Percentiles rank a stretch among this genome's conserved stretches.
These are phyloP conservation scores for Physocephala rufipes DNA, from an alignment of 2,888 invertebrate genomes.

Conservation along the genomic window DNA sequence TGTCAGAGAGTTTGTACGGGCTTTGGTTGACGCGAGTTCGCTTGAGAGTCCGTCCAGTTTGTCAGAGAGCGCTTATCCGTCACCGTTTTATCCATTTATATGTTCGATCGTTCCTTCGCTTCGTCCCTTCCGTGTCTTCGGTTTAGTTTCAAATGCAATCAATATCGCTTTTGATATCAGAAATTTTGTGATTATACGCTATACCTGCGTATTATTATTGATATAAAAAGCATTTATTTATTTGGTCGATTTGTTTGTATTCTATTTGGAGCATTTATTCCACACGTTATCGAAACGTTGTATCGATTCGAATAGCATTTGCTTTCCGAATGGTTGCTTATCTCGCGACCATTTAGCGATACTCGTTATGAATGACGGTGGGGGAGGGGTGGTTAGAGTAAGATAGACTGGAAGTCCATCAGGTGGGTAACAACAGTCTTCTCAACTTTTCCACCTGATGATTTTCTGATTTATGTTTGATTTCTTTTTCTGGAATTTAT, in stretches of 20 bases:
- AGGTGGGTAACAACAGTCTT: no score
- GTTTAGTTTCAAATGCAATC: constrained; percentile 17
- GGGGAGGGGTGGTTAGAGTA: no score
- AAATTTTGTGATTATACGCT: no score
- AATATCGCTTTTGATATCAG: constrained; percentile 25
- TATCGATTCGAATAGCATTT: constrained; percentile 22
- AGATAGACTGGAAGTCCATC: no score
- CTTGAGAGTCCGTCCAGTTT: no score
- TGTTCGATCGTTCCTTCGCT: neutral
- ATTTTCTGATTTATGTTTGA: neutral
- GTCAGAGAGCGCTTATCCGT: neutral
- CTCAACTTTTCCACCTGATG: neutral
- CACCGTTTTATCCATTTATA: neutral
- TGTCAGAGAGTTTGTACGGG: neutral
- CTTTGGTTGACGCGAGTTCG: neutral
- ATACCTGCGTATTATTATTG: neutral
- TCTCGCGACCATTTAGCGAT: neutral
- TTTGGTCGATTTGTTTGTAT: neutral
- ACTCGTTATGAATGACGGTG: no score
- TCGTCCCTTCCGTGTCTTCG: neutral
- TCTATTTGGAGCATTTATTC: constrained; percentile 17
- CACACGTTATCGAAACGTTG: constrained; percentile 24
- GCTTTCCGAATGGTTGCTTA: constrained; percentile 16
- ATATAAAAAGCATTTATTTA: neutral
- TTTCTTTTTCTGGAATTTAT: neutral